Evolutionary conservation across 2,797 vertebrate genomes (phyloP).

Genomic region (Micrastur ruficollis): DNA sequence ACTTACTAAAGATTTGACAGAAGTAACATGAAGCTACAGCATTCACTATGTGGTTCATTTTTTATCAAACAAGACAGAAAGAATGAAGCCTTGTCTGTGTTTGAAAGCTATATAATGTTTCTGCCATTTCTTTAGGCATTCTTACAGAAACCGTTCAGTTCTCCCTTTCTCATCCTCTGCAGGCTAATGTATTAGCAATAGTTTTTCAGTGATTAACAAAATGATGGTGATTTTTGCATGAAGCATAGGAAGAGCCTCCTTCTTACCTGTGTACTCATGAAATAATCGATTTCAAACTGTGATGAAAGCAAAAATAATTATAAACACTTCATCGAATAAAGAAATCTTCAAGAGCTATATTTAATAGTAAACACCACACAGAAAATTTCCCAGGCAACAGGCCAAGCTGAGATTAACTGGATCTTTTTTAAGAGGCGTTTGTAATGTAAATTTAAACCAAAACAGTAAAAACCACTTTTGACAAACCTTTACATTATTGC

Average conservation of each 20-base stretch:
- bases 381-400: slow-evolving; percentile 40
- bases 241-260: neutral
- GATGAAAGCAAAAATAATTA: slow-evolving; percentile 20
- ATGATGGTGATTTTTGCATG: neutral
- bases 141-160: slow-evolving; percentile 25
- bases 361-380: slow-evolving; percentile 16
- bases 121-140: slow-evolving; percentile 48
- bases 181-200: slow-evolving; percentile 12
- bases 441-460: slow-evolving; percentile 34
- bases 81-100: slow-evolving; percentile 63
- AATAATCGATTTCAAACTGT: neutral
- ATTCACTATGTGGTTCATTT: slow-evolving; percentile 49
- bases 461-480: slow-evolving; percentile 17
- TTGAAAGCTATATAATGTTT: slow-evolving; percentile 54
- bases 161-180: neutral
- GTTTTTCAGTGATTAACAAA: slow-evolving; percentile 6
- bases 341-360: neutral
- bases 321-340: slow-evolving; percentile 29
- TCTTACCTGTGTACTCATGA: neutral
- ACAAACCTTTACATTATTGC: slow-evolving; percentile 26
- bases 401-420: slow-evolving; percentile 39
- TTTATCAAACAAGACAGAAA: slow-evolving; percentile 62
- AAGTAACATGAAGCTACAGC: slow-evolving; percentile 58
- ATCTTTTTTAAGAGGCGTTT: slow-evolving; percentile 6
- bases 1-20: slow-evolving; percentile 62